Evolutionary conservation across 2,113 vertebrate species (phyloP).

Genomic region (Chitala chitala): DNA sequence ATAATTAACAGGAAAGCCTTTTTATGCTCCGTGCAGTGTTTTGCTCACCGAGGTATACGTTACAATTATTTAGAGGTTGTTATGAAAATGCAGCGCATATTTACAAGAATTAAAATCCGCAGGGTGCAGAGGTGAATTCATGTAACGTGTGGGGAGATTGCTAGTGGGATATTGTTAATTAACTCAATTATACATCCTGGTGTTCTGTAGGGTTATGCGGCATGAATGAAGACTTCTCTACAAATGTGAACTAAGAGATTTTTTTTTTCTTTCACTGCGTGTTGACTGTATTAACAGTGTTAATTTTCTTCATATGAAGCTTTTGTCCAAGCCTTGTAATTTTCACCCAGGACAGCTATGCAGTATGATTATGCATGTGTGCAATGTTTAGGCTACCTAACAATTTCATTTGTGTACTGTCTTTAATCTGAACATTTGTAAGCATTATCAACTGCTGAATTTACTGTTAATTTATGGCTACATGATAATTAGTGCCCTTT

Average conservation of each 20-base stretch:
- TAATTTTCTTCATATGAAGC: conserved; percentile 8
- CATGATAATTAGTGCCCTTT: conserved; percentile 54
- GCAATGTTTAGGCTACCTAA: conserved; percentile 29
- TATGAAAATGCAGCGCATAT: conserved; percentile 24
- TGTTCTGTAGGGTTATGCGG: background rate
- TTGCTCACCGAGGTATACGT: conserved; percentile 8
- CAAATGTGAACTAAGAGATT: background rate
- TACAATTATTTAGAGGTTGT: conserved; percentile 25
- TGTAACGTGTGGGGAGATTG: conserved; percentile 17
- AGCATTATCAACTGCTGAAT: conserved; percentile 30
- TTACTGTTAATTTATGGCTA: conserved; percentile 34
- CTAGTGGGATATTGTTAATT: conserved; percentile 16
- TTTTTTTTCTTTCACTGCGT: background rate
- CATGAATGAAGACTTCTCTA: background rate
- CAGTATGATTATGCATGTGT: conserved; percentile 22
- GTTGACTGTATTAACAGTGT: background rate
- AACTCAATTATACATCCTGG: conserved; percentile 15
- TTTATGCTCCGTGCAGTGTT: conserved; percentile 12
- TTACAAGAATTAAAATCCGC: conserved; percentile 25
- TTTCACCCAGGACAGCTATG: conserved; percentile 9
- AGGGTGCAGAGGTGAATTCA: conserved; percentile 10
- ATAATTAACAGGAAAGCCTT: conserved; percentile 13
- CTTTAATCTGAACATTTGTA: conserved; percentile 28
- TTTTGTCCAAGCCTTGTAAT: conserved; percentile 43
- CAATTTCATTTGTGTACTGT: conserved; percentile 31